Percentiles rank a stretch among this genome's conserved stretches.
Evolutionary conservation across 2,113 vertebrate species (phyloP).

Genomic region (Dermatemys mawii): DNA sequence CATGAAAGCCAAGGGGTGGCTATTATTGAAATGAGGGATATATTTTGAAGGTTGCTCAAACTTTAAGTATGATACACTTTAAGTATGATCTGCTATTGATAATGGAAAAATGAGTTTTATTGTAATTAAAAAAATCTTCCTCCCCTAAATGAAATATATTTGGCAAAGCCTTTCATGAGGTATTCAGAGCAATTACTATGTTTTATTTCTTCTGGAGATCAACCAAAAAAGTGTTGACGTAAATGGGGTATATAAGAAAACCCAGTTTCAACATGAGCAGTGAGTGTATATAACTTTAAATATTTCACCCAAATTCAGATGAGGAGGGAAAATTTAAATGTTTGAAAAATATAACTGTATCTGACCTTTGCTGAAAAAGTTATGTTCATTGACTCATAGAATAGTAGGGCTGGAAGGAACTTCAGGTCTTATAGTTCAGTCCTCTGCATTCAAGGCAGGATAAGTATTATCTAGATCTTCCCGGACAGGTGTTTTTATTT

Average conservation of each 20-base stretch:
- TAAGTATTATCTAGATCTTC: no score
- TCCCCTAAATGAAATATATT: not conserved
- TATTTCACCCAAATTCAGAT: not conserved
- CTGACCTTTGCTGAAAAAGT: not conserved
- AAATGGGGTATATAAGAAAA: not conserved
- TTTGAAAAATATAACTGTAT: not conserved
- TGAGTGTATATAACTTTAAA: not conserved
- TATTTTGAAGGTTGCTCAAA: not conserved
- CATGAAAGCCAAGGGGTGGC: not conserved
- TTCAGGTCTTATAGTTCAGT: not conserved
- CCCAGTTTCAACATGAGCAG: not conserved
- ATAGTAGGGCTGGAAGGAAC: not conserved
- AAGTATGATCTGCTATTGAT: not conserved
- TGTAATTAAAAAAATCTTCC: not conserved
- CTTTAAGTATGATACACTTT: not conserved
- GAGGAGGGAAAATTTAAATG: not conserved
- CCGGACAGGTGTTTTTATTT: not conserved
- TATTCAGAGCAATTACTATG: not conserved
- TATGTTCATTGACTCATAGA: not conserved
- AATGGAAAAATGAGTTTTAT: not conserved
- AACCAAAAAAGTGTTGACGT: not conserved
- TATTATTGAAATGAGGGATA: not conserved
- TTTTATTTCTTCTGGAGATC: not conserved
- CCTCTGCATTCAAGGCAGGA: no score
- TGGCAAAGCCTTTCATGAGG: not conserved